Evolutionary conservation across 2,888 invertebrate species (phyloP), one percentile per base, ranked within the genome.

Genomic region (Drosophila phalerata): DNA sequence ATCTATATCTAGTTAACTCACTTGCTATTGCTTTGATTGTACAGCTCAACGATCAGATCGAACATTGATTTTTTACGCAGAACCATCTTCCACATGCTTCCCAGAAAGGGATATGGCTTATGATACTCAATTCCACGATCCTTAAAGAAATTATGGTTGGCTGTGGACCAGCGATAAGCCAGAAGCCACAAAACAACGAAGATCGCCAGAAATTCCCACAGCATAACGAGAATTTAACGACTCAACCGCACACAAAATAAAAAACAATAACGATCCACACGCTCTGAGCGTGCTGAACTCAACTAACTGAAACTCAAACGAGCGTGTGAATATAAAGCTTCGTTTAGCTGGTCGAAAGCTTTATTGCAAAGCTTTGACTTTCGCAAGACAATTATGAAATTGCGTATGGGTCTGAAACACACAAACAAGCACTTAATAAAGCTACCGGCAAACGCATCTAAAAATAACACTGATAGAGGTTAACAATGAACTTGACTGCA

Each of bases 131-230:
- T 70, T 10, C 89, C 86, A 0, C 74, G 80, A 1, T 90, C 77
- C 56, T 85, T 64, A 55, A 90, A 91, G 53, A 67, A 86, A 47
- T 85, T 75, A 73, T 80, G 78, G 17, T 76, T 79, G n/a, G 71
- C 51, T 6, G 77, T 79, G 17, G 78, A 60, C 90, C 90, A 91
- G 34, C 85, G 87, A 62, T 91, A 91, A 45, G 72, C 71, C 51
- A 88, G 55, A 60, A 79, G 38, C 34, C 82, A 42, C n/a, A 64
- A 57, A 17, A 85, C 52, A 13, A 58, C 48, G 8, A 56, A 28
- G 0, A 69, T 13, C 11, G 76, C 69, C 11, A 73, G 32, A 9
- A 48, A 30, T n/a, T 76, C 76, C 5, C 55, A 1, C n/a, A 77
- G 8, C 76, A 76, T 76, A 8, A 53, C 64, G 55, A 9, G 4